Evolutionary conservation across 2,113 vertebrate species (phyloP), one percentile per base, ranked within the genome.

Genomic region (Zosterops pallidus): DNA sequence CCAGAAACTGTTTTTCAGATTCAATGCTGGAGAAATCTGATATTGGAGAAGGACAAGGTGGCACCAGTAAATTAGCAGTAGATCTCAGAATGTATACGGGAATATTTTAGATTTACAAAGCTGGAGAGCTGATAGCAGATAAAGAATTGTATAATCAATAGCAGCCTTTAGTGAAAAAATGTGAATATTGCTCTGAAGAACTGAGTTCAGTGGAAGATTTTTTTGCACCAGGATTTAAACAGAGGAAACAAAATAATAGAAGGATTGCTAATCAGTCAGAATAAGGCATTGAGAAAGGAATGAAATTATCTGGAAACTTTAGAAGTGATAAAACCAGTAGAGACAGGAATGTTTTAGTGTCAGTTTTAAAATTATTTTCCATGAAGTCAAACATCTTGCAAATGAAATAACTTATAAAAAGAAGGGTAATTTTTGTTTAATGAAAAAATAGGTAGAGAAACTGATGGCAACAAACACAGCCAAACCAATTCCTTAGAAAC

Each of bases 271-370:
- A 89, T 96, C 69, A 81, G n/a, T 24, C 49, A 95, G 55, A 93
- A 56, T 46, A 72, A 96, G 60, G n/a, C 37, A 67, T 41, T 41
- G 84, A 92, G 69, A 76, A 96, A 68, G n/a, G 62, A 81, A 84
- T 69, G 6, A 94, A 95, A 93, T 90, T 52, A 92, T 86, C 12
- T 83, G 80, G 78, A 95, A 96, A 95, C 91, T 81, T 92, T 69
- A 94, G 44, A 95, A 95, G 42, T 39, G 35, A 92, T 95, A 85
- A 64, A 93, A 95, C 28, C 49, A 83, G 39, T 60, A 60, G 47
- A 88, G 20, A 93, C 26, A 49, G 53, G 68, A 96, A 74, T 22
- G 29, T 56, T 80, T 55, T 64, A 71, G 21, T 35, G 9, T 44
- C 63, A 53, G 14, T 55, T 75, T 52, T 62, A 82, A 77, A 92